Evolutionary conservation across 2,888 invertebrate genomes (phyloP).

Genomic region (Euphydryas editha): DNA sequence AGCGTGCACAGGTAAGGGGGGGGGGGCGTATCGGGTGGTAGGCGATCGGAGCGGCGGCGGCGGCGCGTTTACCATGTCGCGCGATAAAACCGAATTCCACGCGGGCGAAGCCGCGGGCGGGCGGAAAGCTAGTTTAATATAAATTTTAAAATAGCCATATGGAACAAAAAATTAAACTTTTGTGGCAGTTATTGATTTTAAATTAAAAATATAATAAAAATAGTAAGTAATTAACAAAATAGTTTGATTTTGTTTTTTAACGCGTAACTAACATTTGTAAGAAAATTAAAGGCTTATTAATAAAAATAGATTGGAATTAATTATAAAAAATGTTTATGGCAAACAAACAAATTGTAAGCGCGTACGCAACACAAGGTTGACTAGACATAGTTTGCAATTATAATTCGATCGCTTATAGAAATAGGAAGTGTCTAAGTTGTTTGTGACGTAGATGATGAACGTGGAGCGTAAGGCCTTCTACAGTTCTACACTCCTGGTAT

Average conservation of each 20-base stretch:
- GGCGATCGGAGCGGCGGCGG: too few species aligned
- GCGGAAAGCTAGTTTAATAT: too few species aligned
- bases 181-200: too few species aligned
- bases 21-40: too few species aligned
- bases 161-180: too few species aligned
- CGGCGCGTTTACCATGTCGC: too few species aligned
- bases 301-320: conserved; percentile 33
- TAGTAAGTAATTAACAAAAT: too few species aligned
- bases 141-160: too few species aligned
- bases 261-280: conserved; percentile 14
- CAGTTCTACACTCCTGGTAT: neutral
- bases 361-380: conserved; percentile 57
- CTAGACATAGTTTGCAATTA: conserved; percentile 44
- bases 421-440: conserved; percentile 62
- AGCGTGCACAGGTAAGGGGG: too few species aligned
- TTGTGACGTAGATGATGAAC: conserved; percentile 50
- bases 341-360: conserved; percentile 30
- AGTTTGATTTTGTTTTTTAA: neutral
- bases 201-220: too few species aligned
- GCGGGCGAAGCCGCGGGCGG: too few species aligned
- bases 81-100: too few species aligned
- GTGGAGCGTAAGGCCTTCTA: conserved; percentile 29
- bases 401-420: conserved; percentile 62
- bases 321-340: conserved; percentile 25
- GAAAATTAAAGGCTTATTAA: conserved; percentile 28